Conservation (phyloP, 2,113 vertebrate genomes). For the Telmatochromis sp. region DNA sequence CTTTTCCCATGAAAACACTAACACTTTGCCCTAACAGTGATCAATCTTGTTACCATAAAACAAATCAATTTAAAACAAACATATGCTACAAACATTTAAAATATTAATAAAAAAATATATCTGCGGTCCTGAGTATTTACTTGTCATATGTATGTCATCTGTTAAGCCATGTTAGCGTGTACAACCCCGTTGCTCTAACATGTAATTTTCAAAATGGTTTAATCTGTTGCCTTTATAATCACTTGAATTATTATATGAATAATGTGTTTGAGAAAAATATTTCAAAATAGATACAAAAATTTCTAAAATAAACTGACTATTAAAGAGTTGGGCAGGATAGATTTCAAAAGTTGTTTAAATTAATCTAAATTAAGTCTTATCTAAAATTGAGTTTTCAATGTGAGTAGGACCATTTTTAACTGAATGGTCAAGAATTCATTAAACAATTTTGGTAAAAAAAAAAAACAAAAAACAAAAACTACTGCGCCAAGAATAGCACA, state of each 20-base stretch:
- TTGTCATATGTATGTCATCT: not conserved
- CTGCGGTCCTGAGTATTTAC: not conserved
- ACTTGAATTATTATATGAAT: not conserved
- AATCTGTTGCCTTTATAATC: not conserved
- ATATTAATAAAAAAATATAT: not conserved
- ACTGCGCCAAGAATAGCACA: rapidly evolving
- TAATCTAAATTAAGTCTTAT: not conserved
- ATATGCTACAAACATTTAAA: not conserved
- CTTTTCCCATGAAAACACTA: not conserved
- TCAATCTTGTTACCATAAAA: not conserved
- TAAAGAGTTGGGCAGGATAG: not conserved
- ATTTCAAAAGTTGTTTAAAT: not conserved
- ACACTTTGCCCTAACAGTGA: not conserved
- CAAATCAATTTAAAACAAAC: not conserved
- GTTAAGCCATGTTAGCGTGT: not conserved
- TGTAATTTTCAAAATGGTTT: not conserved
- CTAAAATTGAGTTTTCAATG: not conserved
- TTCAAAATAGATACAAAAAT: not conserved
- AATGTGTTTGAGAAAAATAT: not conserved
- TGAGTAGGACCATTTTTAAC: not conserved
- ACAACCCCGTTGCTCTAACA: not conserved
- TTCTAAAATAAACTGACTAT: not conserved
- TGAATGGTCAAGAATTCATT: not conserved
- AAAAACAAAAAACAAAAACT: not conserved
- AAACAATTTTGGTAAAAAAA: not conserved